These are phyloP conservation scores for Eueremaeus valkanovi DNA, from an alignment of 2,888 invertebrate genomes.

Conservation along the genomic window DNA sequence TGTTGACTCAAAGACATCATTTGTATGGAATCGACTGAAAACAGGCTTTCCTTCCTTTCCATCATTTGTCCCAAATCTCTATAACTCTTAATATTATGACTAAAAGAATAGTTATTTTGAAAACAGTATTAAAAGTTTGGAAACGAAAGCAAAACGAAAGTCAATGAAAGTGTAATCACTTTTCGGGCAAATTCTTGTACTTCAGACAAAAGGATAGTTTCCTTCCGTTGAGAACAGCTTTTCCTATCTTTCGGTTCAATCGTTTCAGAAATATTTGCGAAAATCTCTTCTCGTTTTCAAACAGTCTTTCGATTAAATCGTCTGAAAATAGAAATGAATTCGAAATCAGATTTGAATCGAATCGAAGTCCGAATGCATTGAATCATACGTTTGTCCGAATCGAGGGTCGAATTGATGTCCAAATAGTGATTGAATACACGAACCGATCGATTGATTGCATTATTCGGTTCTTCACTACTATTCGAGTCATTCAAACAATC, in stretches of 20 bases:
- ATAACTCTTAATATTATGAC: background rate
- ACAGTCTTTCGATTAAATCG: background rate
- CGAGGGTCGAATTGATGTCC: background rate
- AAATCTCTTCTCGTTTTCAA: background rate
- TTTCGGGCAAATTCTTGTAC: constrained; percentile 15
- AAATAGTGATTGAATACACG: background rate
- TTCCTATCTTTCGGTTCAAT: background rate
- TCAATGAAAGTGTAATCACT: no score
- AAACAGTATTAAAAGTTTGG: background rate
- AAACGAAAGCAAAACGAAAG: background rate
- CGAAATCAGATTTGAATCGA: background rate
- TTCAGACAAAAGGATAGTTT: constrained; percentile 11
- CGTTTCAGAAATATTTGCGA: background rate
- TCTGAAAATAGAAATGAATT: background rate
- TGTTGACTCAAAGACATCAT: background rate
- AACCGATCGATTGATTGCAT: background rate
- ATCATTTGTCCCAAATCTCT: background rate
- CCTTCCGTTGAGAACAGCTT: background rate
- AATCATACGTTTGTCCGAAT: background rate
- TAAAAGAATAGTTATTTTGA: background rate
- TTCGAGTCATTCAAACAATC: background rate
- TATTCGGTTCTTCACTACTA: background rate
- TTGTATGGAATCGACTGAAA: background rate
- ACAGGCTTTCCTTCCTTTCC: background rate
- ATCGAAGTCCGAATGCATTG: background rate